Evolutionary conservation across 2,888 invertebrate species (phyloP).

Genomic region (Cheilosia vernalis): DNA sequence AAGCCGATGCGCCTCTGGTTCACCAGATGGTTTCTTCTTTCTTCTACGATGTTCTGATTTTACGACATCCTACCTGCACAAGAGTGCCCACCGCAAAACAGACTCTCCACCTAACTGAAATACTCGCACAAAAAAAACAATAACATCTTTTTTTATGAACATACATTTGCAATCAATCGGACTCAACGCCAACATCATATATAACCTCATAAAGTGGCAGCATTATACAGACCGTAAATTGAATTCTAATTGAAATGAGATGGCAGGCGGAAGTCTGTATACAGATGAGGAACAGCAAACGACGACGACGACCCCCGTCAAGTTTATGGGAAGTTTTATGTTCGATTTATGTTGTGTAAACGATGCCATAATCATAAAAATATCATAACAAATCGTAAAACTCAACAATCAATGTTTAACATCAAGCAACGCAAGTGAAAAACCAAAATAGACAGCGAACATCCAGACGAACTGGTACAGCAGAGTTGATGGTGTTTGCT

Average conservation of each 20-base stretch:
- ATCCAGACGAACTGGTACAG: background rate
- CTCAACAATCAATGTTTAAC: constrained; percentile 80
- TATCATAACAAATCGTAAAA: constrained; percentile 84
- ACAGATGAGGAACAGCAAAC: constrained; percentile 26
- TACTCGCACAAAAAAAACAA: background rate
- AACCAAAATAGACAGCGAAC: constrained; percentile 38
- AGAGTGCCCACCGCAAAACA: background rate
- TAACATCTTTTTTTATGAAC: too few species aligned
- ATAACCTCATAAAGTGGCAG: constrained; percentile 49
- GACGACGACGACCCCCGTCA: constrained; percentile 76
- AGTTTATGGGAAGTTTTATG: constrained; percentile 82
- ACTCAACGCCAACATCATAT: constrained; percentile 52
- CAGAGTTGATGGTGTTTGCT: background rate
- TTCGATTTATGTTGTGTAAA: constrained; percentile 84
- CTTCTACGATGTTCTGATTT: constrained; percentile 4
- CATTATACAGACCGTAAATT: constrained; percentile 59
- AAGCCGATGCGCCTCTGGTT: constrained; percentile 27
- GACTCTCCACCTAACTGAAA: constrained; percentile 19
- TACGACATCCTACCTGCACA: constrained; percentile 23
- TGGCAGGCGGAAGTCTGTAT: constrained; percentile 17
- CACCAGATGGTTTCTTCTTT: constrained; percentile 27
- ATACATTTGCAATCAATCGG: constrained; percentile 49
- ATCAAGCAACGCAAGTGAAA: constrained; percentile 60
- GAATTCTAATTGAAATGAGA: constrained; percentile 73
- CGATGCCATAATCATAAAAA: constrained; percentile 84